Base-by-base conservation (phyloP, 2,797 vertebrate genomes). In the Eupleurogrammus muticus region DNA sequence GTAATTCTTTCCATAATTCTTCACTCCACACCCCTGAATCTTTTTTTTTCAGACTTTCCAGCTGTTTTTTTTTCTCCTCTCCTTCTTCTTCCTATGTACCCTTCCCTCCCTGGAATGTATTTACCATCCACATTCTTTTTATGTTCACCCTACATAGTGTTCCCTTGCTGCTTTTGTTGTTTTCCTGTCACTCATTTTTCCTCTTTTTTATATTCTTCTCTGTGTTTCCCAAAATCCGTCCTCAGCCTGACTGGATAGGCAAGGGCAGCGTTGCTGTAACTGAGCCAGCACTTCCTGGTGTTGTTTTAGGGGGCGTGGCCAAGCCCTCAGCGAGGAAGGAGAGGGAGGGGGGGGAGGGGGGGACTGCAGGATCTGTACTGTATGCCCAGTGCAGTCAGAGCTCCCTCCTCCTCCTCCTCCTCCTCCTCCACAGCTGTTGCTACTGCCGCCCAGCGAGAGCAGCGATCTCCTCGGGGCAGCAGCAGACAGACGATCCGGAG, bases 261-360 rank as follows among this genome's bases (percentile, higher is more conserved):
- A 86, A 87, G 84, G 83, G 82, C 77, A 87, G 82, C 68, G 54
- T 72, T 83, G 89, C 87, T 89, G 82, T 84, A 88, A 88, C 72
- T 80, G 85, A 90, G 80, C 70, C 75, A 91, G 82, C 82, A 91
- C 91, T 94, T 94, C 94, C 93, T 93, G 90, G 89, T 94, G 87
- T 91, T 87, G 86, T 90, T 89, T 83, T 80, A 59, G 79, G 59
- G 87, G 92, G 92, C 57, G 89, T 91, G 89, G 76, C 76, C 61
- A 81, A n/a, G 68, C 51, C 48, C 66, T 85, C 47, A 78, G 77
- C 28, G 24, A 79, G 67, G 68, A 82, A n/a, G n/a, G n/a, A n/a
- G n/a, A n/a, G n/a, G 80, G 80, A 68, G 80, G 77, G 67, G 75
- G 85, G 81, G 68, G 80, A 80, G 75, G 81, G 83, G 81, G 68